Conservation (phyloP, 2,888 invertebrate species). For the Drosophila mercatorum region DNA sequence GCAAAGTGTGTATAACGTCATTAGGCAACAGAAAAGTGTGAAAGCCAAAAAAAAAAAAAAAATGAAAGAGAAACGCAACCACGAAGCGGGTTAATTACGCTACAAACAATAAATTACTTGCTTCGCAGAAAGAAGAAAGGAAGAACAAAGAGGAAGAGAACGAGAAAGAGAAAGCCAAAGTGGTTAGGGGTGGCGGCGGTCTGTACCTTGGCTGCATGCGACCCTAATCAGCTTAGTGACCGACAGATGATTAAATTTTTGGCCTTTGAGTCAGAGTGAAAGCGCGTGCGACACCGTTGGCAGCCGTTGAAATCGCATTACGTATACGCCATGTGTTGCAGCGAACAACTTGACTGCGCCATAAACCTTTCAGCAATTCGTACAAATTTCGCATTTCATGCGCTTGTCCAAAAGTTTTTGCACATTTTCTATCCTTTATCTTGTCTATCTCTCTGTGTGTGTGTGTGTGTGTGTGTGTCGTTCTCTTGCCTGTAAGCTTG, state of each 20-base stretch:
- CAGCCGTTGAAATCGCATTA: slow-evolving; percentile 57
- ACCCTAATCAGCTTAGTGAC: slow-evolving; percentile 77
- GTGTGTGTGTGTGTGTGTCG: slow-evolving; percentile 15
- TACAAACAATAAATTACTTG: slow-evolving; percentile 76
- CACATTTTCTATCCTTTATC: slow-evolving; percentile 30
- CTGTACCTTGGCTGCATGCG: slow-evolving; percentile 19
- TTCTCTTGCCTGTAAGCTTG: slow-evolving; percentile 40
- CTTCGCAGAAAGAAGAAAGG: slow-evolving; percentile 30
- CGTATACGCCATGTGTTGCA: slow-evolving; percentile 74
- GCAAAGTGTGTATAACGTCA: slow-evolving; percentile 50
- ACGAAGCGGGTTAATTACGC: slow-evolving; percentile 74
- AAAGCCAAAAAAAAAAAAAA: slow-evolving; percentile 47
- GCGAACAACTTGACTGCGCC: slow-evolving; percentile 34
- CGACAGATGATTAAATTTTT: slow-evolving; percentile 70
- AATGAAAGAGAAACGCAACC: slow-evolving; percentile 36
- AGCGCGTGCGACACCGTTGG: slow-evolving; percentile 54
- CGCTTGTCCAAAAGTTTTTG: slow-evolving; percentile 37
- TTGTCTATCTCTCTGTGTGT: slow-evolving; percentile 10
- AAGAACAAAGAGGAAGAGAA: background rate
- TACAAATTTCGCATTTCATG: slow-evolving; percentile 32
- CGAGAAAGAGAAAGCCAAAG: too few relatives aligned
- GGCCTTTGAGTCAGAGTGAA: slow-evolving; percentile 52
- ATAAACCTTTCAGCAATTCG: slow-evolving; percentile 42
- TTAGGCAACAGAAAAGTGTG: slow-evolving; percentile 54
- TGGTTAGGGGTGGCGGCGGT: background rate